phyloP scores from a whole-genome alignment of 1,140 invertebrate genomes.

The Heliconius himera region DNA sequence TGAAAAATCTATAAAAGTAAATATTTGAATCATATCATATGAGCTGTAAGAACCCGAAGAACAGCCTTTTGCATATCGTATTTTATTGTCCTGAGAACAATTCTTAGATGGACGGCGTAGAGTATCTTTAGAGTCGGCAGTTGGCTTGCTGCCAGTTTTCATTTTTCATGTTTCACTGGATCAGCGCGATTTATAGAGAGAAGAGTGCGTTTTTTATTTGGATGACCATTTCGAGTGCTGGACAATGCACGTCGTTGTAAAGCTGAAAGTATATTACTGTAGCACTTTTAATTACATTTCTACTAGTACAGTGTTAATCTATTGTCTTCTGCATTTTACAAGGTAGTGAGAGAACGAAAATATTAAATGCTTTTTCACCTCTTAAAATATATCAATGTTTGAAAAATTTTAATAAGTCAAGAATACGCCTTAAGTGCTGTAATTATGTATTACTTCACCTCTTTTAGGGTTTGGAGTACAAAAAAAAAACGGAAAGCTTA shows the following conservation, averaged over 20 bases:
- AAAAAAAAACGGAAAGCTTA: no score
- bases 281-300: not conserved
- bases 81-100: constrained; percentile 29
- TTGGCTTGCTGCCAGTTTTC: constrained; percentile 22
- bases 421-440: no score
- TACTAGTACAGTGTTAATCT: not conserved
- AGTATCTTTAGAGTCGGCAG: constrained; percentile 17
- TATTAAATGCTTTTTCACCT: not conserved
- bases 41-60: not conserved
- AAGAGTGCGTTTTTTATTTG: constrained; percentile 25
- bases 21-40: not conserved
- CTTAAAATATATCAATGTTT: no score
- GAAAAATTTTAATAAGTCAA: no score
- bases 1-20: not conserved
- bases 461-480: no score
- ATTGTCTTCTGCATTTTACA: not conserved
- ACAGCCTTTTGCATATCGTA: constrained; percentile 26
- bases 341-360: not conserved
- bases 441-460: no score
- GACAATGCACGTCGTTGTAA: not conserved
- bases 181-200: constrained; percentile 22
- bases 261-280: not conserved
- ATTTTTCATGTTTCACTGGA: constrained; percentile 32
- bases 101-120: constrained; percentile 18
- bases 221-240: not conserved